phyloP scores from a whole-genome alignment of 2,113 vertebrate genomes.

The Stictonetta naevosa region DNA sequence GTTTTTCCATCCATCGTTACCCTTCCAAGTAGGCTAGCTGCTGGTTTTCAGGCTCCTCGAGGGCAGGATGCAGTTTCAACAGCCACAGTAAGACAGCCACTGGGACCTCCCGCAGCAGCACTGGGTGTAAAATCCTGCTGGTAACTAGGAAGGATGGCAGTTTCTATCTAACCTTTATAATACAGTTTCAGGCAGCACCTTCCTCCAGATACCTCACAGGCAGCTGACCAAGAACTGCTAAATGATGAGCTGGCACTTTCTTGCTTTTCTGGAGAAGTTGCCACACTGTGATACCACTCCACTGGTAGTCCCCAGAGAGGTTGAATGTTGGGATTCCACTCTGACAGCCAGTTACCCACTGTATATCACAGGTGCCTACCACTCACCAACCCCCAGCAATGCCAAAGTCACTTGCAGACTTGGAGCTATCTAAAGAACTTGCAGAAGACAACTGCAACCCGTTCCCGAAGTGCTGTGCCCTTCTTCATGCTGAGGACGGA shows the following conservation, averaged over 20 bases:
- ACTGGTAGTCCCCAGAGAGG: background rate
- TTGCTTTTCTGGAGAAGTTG: background rate
- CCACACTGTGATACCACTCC: background rate
- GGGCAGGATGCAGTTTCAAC: background rate
- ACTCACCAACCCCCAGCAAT: background rate
- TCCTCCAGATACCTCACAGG: background rate
- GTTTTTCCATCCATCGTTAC: background rate
- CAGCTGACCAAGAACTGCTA: background rate
- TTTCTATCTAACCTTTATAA: background rate
- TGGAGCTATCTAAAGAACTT: background rate
- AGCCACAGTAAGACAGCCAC: background rate
- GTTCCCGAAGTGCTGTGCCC: rapidly evolving
- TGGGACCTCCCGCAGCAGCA: background rate
- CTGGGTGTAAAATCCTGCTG: background rate
- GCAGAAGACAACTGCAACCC: background rate
- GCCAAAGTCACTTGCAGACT: rapidly evolving
- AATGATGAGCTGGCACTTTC: background rate
- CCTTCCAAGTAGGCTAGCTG: background rate
- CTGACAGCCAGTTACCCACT: background rate
- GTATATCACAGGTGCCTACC: rapidly evolving
- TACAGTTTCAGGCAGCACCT: background rate
- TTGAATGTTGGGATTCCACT: background rate
- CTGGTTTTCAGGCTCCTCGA: background rate
- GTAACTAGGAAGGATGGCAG: background rate
- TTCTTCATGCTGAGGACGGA: background rate